A percentile compares a stretch with the other conserved stretches of the same genome.
phyloP scores from a whole-genome alignment of 2,888 invertebrate species.

The Polyommatus icarus region DNA sequence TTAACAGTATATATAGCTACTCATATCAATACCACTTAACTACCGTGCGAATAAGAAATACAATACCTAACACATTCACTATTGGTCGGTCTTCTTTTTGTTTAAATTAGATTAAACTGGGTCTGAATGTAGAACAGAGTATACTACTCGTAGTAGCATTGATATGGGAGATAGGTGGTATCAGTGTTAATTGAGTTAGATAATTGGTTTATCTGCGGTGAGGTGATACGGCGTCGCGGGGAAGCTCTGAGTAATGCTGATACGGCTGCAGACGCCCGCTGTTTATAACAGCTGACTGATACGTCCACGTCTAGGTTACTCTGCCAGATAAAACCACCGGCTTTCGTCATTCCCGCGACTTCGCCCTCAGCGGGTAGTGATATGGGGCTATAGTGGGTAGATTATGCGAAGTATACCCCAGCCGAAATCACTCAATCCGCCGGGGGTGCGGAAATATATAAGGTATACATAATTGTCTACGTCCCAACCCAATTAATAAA shows the following conservation, averaged over 20 bases:
- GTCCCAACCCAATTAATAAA: no score
- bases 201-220: conserved; percentile 17
- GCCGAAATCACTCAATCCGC: no score
- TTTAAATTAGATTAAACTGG: background rate
- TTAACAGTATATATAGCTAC: background rate
- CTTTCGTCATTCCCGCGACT: background rate
- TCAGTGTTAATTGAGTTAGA: background rate
- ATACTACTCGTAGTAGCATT: background rate
- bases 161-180: background rate
- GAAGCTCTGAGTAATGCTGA: conserved; percentile 1
- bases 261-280: conserved; percentile 10
- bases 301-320: background rate
- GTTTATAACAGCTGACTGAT: conserved; percentile 11
- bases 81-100: background rate
- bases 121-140: background rate
- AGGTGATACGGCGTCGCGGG: background rate
- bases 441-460: no score
- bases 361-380: background rate
- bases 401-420: no score
- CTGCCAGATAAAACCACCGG: background rate
- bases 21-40: background rate
- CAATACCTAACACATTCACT: background rate
- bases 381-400: background rate
- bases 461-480: no score
- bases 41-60: background rate